Evolutionary conservation across 2,888 invertebrate genomes (phyloP).

Genomic region (Trachelus tabidus): DNA sequence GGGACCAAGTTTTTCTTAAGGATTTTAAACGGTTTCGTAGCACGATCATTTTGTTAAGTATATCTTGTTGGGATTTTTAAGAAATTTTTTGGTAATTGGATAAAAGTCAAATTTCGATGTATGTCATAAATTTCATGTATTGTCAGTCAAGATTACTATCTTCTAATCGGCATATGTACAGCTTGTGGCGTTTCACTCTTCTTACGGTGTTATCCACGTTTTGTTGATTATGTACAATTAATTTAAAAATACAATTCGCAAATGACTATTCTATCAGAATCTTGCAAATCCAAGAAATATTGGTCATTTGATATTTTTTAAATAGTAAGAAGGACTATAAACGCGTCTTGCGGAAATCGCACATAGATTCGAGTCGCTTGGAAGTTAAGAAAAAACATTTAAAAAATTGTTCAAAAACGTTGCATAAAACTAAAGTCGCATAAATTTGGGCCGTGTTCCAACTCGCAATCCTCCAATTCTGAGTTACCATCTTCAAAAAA

Average conservation of each 20-base stretch:
- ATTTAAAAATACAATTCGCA: neutral
- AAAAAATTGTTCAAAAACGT: neutral
- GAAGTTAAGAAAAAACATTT: neutral
- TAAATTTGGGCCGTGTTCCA: constrained; percentile 46
- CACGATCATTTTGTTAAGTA: no score
- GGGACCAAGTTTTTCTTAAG: neutral
- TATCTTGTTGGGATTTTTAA: neutral
- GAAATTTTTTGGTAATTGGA: neutral
- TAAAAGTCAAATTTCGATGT: neutral
- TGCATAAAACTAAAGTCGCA: neutral
- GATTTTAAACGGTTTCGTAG: neutral
- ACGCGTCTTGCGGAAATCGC: neutral
- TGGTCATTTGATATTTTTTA: neutral
- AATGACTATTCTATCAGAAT: neutral
- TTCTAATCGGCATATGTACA: neutral
- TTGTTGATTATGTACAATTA: neutral
- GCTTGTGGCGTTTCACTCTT: neutral
- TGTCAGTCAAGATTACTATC: neutral
- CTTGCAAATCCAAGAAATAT: neutral
- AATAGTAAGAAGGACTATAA: neutral
- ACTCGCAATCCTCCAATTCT: constrained; percentile 30
- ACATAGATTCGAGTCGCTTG: neutral
- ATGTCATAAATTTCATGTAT: neutral
- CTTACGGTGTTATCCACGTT: neutral
- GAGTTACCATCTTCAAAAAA: neutral